Evolutionary conservation across 1,140 invertebrate species (phyloP), one percentile per base, ranked within the genome.

Genomic region (Cherax destructor): DNA sequence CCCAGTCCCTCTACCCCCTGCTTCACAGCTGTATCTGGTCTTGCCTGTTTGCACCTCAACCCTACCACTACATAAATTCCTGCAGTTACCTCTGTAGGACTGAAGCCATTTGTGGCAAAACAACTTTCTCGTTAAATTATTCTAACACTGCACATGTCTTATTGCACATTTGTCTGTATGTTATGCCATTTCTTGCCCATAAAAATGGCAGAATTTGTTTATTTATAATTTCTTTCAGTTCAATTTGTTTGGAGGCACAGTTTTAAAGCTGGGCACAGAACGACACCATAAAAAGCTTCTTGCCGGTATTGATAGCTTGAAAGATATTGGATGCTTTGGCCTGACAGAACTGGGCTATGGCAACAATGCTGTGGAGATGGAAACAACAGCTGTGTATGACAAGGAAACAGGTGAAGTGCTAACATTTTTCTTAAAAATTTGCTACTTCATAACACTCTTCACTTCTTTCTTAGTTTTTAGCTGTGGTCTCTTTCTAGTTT

Each of bases 331-430:
- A 3, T 94, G 94, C 83, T 94, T 94, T 92, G 94, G 93, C 49
- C 92, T 94, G 24, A 94, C 94, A 9, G 94, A 94, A 86, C 92
- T 94, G 61, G 94, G 94, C n/a, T 94, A 94, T 87, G 94, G 94
- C 0, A 94, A 94, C 87, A 94, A 94, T 92, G 94, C 94, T 18
- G 94, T 94, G 16, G 94, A 94, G 88, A 94, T 94, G 94, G 94
- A 94, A 91, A 94, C 94, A 10, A 94, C 94, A 11, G 94, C 94
- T n/a, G 88, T 93, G 9, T 94, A 94, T 91, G 94, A 94, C 85
- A 91, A 90, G 24, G 84, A 84, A 47, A 88, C 93, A 30, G 91
- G 93, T 88, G 92, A 94, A 85, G 93, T 41, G 30, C 30, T 41
- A 41, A 41, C 30, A 41, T 69, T 69, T 69, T 18, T 21, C 5